Evolutionary conservation across 2,113 vertebrate species (phyloP), one percentile per base, ranked within the genome.

Genomic region (Melierax canorus): DNA sequence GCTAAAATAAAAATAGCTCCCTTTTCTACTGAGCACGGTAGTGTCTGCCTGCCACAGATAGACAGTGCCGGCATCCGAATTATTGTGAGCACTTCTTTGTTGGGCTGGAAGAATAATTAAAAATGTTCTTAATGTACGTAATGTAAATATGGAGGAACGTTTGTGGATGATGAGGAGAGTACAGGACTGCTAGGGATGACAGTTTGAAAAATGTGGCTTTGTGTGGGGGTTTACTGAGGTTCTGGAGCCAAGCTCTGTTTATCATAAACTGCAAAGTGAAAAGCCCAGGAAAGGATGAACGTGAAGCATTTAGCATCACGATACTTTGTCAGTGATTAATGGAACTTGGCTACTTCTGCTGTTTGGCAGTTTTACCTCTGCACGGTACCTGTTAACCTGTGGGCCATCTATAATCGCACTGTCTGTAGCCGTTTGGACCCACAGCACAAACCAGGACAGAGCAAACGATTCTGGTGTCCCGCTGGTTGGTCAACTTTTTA

Each of bases 261-360:
- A 62, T 77, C 86, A 92, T 94, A 96, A 88, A 73, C 79, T 92
- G 91, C 64, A 26, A 95, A 95, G 46, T 69, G 46, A 66, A 94
- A 83, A 79, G 78, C 87, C 95, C 24, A 46, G 88, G 72, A 53
- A 59, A 77, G 77, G 75, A 87, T 94, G 53, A 75, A 94, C 92
- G 82, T 67, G 76, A 81, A 89, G 64, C 51, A 24, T 81, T 94
- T 92, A 89, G 76, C 56, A 72, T 68, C 30, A 34, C 43, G 83
- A 85, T 45, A 43, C 32, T 78, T 89, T 94, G 97, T 94, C 95
- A 82, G 46, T 95, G 92, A 95, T 91, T 59, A 96, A 95, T 96
- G 83, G 79, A 50, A 60, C 83, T 89, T 94, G 86, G 91, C 88
- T 75, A 13, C 67, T 93, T 94, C 10, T 80, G 71, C 88, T 88